Evolutionary conservation across 2,113 vertebrate species (phyloP).

Genomic region (Cercocebus atys): DNA sequence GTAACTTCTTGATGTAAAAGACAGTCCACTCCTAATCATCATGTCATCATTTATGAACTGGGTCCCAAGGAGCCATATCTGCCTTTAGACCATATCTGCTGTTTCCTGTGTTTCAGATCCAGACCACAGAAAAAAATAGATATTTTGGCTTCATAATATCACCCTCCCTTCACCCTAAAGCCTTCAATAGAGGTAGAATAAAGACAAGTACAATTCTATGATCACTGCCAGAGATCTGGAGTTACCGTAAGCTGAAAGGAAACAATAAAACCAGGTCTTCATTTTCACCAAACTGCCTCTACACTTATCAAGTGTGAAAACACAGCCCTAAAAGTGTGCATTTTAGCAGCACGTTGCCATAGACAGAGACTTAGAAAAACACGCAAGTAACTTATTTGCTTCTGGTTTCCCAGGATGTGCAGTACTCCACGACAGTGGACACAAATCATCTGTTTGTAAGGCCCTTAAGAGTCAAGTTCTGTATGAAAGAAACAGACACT

Average conservation of each 20-base stretch:
- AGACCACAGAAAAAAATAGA: slow-evolving; percentile 33
- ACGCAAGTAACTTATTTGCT: slow-evolving; percentile 73
- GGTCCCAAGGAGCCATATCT: slow-evolving; percentile 1
- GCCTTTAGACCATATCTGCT: background rate
- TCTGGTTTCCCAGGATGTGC: background rate
- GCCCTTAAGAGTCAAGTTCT: background rate
- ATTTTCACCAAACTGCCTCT: slow-evolving; percentile 68
- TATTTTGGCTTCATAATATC: background rate
- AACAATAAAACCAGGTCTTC: slow-evolving; percentile 45
- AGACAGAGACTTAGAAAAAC: slow-evolving; percentile 25
- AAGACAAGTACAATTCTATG: background rate
- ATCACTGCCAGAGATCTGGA: background rate
- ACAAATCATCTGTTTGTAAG: background rate
- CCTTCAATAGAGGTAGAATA: slow-evolving; percentile 4
- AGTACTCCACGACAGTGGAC: slow-evolving; percentile 70
- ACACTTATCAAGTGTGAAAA: slow-evolving; percentile 57
- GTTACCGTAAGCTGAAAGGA: slow-evolving; percentile 15
- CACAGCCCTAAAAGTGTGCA: background rate
- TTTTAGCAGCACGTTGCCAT: background rate
- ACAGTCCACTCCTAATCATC: slow-evolving; percentile 61
- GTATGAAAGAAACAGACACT: background rate
- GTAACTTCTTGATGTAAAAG: slow-evolving; percentile 70
- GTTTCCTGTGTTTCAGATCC: slow-evolving; percentile 52
- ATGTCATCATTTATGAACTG: slow-evolving; percentile 23
- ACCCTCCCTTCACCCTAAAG: background rate